A percentile compares a stretch with the other conserved stretches of the same genome.
phyloP scores from a whole-genome alignment of 1,140 invertebrate species.

The Zaprionus capensis region DNA sequence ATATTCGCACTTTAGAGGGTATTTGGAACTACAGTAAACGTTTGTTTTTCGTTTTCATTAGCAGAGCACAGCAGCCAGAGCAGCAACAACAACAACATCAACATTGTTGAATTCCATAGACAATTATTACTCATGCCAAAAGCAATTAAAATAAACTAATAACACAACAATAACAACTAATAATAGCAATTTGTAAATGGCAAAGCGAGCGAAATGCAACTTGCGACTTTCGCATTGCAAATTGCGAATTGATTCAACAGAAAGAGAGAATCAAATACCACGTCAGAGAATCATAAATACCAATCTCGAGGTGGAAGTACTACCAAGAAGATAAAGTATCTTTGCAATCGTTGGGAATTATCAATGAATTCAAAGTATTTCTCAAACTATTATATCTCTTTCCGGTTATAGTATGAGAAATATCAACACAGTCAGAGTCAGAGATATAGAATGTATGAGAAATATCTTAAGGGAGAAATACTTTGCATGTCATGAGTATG shows the following conservation, averaged over 20 bases:
- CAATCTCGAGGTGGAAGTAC: constrained; percentile 11
- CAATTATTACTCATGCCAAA: constrained; percentile 72
- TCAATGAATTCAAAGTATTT: constrained; percentile 18
- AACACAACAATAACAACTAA: constrained; percentile 43
- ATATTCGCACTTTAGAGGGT: neutral
- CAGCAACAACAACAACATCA: constrained; percentile 20
- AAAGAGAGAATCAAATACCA: constrained; percentile 40
- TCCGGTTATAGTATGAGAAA: neutral
- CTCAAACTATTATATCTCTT: constrained; percentile 1
- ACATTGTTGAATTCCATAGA: constrained; percentile 39
- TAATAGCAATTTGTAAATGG: constrained; percentile 73
- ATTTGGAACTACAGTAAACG: neutral
- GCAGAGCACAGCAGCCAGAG: constrained; percentile 12
- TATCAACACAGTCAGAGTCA: neutral
- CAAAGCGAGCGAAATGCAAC: constrained; percentile 25
- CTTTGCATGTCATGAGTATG: neutral
- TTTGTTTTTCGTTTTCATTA: constrained; percentile 37
- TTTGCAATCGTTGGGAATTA: neutral
- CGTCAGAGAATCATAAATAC: neutral
- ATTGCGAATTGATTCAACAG: constrained; percentile 40
- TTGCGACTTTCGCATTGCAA: constrained; percentile 38
- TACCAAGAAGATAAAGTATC: constrained; percentile 4
- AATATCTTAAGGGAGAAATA: constrained; percentile 4
- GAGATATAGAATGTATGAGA: neutral
- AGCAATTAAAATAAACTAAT: constrained; percentile 62